These are phyloP conservation scores for Venusia cambrica DNA, from an alignment of 2,888 invertebrate species.

Conservation along the genomic window DNA sequence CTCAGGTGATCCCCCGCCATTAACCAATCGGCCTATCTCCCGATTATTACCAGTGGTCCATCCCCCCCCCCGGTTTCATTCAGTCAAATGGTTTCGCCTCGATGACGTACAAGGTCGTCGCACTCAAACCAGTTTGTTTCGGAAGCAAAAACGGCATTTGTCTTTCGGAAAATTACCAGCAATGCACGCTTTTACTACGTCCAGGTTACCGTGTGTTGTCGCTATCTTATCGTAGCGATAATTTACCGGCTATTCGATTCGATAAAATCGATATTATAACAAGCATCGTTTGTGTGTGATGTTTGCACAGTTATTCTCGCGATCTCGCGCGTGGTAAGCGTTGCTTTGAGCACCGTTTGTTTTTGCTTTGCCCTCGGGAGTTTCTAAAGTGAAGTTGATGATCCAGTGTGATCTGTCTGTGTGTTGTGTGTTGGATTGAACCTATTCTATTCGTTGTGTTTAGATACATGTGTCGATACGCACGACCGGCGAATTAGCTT, in stretches of 20 bases:
- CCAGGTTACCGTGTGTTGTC: constrained; percentile 27
- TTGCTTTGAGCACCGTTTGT: constrained; percentile 29
- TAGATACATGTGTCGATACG: constrained; percentile 26
- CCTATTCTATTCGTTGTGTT: constrained; percentile 27
- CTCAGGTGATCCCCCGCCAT: constrained; percentile 40
- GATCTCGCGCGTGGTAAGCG: constrained; percentile 58
- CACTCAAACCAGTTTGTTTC: constrained; percentile 27
- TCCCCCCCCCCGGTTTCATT: constrained; percentile 34
- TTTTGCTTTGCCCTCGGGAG: constrained; percentile 17
- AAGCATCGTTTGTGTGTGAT: constrained; percentile 52
- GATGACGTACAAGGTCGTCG: constrained; percentile 43
- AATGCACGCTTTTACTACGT: constrained; percentile 39
- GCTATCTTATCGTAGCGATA: constrained; percentile 74
- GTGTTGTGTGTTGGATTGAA: constrained; percentile 26
- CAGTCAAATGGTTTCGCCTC: constrained; percentile 32
- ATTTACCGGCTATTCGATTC: constrained; percentile 68
- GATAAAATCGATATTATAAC: constrained; percentile 65
- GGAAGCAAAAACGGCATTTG: constrained; percentile 12
- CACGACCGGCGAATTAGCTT: constrained; percentile 34
- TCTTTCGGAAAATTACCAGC: constrained; percentile 40
- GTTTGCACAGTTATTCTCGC: constrained; percentile 65
- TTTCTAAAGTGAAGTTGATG: constrained; percentile 13
- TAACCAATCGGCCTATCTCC: constrained; percentile 44
- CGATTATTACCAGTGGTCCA: constrained; percentile 45
- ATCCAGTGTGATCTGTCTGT: constrained; percentile 13